phyloP scores from a whole-genome alignment of 2,113 vertebrate species.

The Toxostoma redivivum region DNA sequence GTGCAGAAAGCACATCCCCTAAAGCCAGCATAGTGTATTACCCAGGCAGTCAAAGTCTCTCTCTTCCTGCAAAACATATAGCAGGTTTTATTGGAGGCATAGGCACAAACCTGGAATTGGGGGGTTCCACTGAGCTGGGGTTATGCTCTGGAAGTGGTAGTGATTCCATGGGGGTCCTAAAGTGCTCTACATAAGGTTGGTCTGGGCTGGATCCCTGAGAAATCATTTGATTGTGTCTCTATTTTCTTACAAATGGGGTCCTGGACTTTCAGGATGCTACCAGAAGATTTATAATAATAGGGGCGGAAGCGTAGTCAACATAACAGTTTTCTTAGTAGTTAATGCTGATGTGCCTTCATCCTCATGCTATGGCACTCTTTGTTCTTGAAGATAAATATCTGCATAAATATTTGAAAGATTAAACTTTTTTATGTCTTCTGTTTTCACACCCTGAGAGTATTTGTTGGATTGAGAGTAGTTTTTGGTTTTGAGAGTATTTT shows the following conservation, averaged over 20 bases:
- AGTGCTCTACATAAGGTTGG: neutral
- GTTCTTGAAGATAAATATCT: neutral
- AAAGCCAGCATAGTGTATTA: neutral
- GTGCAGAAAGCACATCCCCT: neutral
- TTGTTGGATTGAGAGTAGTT: neutral
- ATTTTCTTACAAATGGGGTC: neutral
- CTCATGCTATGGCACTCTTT: neutral
- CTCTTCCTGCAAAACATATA: rapidly evolving
- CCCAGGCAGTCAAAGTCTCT: neutral
- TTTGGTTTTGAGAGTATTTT: neutral
- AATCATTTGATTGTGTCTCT: rapidly evolving
- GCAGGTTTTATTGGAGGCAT: neutral
- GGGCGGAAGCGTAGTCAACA: neutral
- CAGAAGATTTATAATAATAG: neutral
- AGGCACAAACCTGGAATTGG: rapidly evolving
- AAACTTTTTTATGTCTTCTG: neutral
- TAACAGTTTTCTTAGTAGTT: neutral
- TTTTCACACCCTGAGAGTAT: neutral
- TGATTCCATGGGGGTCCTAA: rapidly evolving
- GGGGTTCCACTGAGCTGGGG: rapidly evolving
- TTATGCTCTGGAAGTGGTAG: neutral
- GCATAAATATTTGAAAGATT: neutral
- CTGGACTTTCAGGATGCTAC: neutral
- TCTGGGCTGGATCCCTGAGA: neutral
- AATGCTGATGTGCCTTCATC: neutral